phyloP scores from a whole-genome alignment of 2,797 vertebrate genomes.

The Macropus fuliginosus region DNA sequence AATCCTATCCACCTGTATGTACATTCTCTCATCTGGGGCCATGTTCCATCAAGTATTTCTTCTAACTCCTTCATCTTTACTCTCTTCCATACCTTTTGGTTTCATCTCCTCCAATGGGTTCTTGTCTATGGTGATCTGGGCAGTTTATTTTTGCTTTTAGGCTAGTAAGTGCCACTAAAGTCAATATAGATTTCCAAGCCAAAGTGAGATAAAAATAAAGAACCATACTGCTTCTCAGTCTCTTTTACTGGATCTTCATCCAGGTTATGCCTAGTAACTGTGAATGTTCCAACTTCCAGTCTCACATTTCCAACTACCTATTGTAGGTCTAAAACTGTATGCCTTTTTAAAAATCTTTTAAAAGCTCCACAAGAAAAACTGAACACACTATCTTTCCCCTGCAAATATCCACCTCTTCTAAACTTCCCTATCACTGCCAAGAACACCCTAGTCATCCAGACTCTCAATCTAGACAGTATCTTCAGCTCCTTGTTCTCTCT shows the following conservation, averaged over 20 bases:
- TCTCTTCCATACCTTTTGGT: not conserved
- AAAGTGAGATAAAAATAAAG: constrained; percentile 61
- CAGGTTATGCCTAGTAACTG: not conserved
- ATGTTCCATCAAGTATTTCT: not conserved
- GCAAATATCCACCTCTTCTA: not conserved
- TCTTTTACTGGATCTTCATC: not conserved
- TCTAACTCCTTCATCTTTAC: not conserved
- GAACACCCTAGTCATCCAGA: not conserved
- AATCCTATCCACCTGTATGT: not conserved
- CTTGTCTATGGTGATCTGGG: not conserved
- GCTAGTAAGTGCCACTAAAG: constrained; percentile 27
- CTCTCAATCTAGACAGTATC: not conserved
- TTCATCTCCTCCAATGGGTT: not conserved
- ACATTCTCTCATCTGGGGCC: not conserved
- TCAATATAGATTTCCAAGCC: constrained; percentile 42
- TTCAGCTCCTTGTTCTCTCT: not conserved
- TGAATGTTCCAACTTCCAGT: not conserved
- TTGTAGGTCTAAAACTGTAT: not conserved
- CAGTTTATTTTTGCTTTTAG: constrained; percentile 29
- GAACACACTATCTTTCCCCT: not conserved
- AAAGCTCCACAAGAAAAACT: not conserved
- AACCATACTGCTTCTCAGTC: not conserved
- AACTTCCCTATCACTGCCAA: not conserved
- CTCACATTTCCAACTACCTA: not conserved
- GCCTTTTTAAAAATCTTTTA: not conserved